A percentile compares a stretch with the other conserved stretches of the same genome.
phyloP scores from a whole-genome alignment of 2,797 vertebrate genomes.

The Ateles fusciceps region DNA sequence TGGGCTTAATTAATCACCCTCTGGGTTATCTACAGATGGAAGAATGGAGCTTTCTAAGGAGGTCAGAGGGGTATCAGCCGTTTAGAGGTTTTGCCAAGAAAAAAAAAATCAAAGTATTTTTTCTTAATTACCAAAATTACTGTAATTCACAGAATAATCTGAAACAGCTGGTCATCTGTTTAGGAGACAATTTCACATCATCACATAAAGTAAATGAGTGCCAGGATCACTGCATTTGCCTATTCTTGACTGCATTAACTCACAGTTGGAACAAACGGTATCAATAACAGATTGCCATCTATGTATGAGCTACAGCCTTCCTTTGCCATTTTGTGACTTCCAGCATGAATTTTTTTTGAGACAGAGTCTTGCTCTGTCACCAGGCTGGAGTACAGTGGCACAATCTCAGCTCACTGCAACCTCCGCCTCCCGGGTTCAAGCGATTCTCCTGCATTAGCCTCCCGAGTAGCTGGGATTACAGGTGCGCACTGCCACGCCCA shows the following conservation, averaged over 20 bases:
- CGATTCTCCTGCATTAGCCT: too few relatives aligned
- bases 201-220: background rate
- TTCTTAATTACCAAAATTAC: constrained; percentile 67
- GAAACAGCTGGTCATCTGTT: constrained; percentile 60
- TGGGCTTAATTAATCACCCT: constrained; percentile 15
- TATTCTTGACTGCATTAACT: background rate
- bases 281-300: background rate
- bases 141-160: constrained; percentile 65
- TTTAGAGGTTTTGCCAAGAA: constrained; percentile 47
- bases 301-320: background rate
- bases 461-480: too few relatives aligned
- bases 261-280: background rate
- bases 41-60: background rate
- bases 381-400: too few relatives aligned
- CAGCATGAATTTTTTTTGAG: background rate
- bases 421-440: too few relatives aligned
- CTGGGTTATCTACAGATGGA: background rate
- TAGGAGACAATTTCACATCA: constrained; percentile 42
- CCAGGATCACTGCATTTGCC: background rate
- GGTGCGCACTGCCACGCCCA: too few relatives aligned
- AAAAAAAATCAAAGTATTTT: constrained; percentile 24
- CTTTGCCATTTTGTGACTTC: background rate
- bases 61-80: constrained; percentile 8
- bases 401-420: too few relatives aligned
- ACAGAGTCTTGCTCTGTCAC: too few relatives aligned